Evolutionary conservation across 2,113 vertebrate genomes (phyloP).

Genomic region (Nettapus auritus): DNA sequence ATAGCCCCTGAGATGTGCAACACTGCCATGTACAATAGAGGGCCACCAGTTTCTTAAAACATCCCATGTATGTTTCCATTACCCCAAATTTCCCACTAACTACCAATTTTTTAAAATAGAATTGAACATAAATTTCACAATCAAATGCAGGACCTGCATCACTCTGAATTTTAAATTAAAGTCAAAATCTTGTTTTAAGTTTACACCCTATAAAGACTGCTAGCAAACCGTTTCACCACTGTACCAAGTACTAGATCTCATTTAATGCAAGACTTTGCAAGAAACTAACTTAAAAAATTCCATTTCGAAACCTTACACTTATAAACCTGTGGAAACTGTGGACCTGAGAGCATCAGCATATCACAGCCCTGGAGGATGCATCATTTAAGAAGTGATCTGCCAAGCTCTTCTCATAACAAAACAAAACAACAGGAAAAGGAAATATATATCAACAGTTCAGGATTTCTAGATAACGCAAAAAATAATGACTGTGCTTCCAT

Average conservation of each 20-base stretch:
- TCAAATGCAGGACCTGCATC: background rate
- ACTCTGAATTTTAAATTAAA: background rate
- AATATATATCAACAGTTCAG: background rate
- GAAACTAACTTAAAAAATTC: background rate
- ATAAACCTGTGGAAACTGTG: background rate
- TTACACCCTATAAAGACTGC: background rate
- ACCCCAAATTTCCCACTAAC: background rate
- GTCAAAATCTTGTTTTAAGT: background rate
- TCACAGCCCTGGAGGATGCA: background rate
- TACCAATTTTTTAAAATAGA: background rate
- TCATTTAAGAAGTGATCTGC: background rate
- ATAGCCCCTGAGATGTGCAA: background rate
- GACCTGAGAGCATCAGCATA: background rate
- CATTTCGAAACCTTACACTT: background rate
- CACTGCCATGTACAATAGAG: background rate
- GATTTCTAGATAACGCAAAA: background rate
- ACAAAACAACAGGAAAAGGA: background rate
- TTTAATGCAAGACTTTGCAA: background rate
- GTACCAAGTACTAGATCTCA: background rate
- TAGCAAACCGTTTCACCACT: background rate
- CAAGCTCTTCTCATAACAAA: background rate
- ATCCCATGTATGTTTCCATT: background rate
- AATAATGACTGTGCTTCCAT: background rate
- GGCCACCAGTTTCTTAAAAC: background rate
- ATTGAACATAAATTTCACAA: background rate